Evolutionary conservation across 2,113 vertebrate species (phyloP).

Genomic region (Calidris pugnax): DNA sequence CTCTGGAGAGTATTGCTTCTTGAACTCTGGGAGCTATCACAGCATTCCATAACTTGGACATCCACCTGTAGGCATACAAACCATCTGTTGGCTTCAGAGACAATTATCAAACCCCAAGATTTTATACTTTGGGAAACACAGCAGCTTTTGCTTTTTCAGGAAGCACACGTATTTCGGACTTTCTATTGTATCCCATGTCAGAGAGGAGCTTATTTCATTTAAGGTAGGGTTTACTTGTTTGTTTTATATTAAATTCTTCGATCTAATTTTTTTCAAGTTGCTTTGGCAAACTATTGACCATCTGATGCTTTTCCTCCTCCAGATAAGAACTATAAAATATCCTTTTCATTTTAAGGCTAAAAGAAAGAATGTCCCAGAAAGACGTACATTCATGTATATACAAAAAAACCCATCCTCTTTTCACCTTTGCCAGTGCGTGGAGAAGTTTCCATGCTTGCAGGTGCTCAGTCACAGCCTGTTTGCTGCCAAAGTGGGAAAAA

Average conservation of each 20-base stretch:
- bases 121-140: background rate
- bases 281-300: background rate
- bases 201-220: background rate
- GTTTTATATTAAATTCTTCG: background rate
- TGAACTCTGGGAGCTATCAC: constrained; percentile 91
- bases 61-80: constrained; percentile 80
- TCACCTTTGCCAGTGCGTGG: background rate
- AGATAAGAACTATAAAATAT: background rate
- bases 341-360: background rate
- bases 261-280: background rate
- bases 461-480: background rate
- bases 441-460: background rate
- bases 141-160: background rate
- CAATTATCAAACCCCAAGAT: background rate
- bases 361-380: background rate
- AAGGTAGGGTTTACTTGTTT: background rate
- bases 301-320: background rate
- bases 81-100: background rate
- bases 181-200: background rate
- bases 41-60: constrained; percentile 91
- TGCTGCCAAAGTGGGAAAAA: background rate
- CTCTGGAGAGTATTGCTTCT: constrained; percentile 88
- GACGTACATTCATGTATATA: background rate
- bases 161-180: background rate
- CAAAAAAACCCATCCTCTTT: background rate